Evolutionary conservation across 2,113 vertebrate species (phyloP), one percentile per base, ranked within the genome.

Genomic region (Columbina picui): DNA sequence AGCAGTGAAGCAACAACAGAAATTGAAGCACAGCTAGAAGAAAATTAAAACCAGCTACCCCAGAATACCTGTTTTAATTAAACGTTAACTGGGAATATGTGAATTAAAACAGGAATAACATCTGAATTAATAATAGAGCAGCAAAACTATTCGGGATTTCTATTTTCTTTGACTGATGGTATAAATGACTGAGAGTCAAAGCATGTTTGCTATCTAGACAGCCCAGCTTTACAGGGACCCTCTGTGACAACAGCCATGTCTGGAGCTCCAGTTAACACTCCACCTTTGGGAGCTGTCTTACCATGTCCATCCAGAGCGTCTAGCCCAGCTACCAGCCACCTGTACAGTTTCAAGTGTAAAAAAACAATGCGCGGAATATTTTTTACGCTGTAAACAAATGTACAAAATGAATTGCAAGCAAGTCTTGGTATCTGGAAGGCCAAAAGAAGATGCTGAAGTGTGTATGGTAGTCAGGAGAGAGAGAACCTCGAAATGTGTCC

Each of bases 51-150:
- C 4, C 87, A 77, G 75, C 92, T 88, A 50, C 41, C 52, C 75
- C 71, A 88, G 60, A 88, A 91, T 91, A 86, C 71, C 78, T 92
- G 59, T 60, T 80, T 94, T 88, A 96, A 95, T 95, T 96, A 95
- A 88, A 63, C 0, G 0, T 67, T 92, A 70, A 64, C 41, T 96
- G 71, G 68, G 63, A 83, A 59, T 77, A 49, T 2, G 23, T 30
- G 75, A 88, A 88, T 81, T 92, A 73, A 95, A 94, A 92, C 26
- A 88, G 23, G 85, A 86, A 94, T 63, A 32, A 67, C 52, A 93
- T 71, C 29, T 86, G 73, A 89, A 94, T 93, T 86, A n/a, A 88
- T 74, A 71, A 85, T 74, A 79, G 10, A 71, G 30, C 60, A 80
- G 41, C 38, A 60, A 75, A 92, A 84, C 16, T 0, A 70, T 57